Conservation (phyloP, 2,113 vertebrate species). For the Chionomys nivalis region DNA sequence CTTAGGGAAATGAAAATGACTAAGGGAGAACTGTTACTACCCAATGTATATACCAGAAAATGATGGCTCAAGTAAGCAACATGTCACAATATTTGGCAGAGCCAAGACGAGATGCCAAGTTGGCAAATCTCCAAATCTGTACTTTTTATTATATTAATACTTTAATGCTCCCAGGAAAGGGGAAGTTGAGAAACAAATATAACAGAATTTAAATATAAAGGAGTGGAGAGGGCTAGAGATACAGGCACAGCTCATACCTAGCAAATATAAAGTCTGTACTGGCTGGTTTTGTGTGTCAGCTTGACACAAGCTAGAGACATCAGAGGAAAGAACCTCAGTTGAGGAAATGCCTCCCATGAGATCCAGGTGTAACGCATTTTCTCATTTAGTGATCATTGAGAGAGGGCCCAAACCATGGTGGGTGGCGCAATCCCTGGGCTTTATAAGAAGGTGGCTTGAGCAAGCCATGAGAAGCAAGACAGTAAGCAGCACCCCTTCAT, state of each 20-base stretch:
- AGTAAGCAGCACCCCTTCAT: neutral
- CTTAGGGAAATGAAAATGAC: neutral
- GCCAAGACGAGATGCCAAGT: neutral
- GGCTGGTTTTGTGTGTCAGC: neutral
- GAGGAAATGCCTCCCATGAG: neutral
- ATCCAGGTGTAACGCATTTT: neutral
- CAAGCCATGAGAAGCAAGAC: neutral
- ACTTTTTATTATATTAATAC: conserved; percentile 5
- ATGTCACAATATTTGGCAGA: conserved; percentile 1
- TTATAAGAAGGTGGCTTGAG: neutral
- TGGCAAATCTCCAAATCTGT: neutral
- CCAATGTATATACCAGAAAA: neutral
- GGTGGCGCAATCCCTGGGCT: neutral
- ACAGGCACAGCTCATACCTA: neutral
- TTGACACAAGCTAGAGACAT: neutral
- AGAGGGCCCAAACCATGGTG: neutral
- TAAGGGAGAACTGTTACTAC: neutral
- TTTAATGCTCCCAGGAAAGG: neutral
- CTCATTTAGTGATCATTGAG: neutral
- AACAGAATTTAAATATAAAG: conserved; percentile 41
- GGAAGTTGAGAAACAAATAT: neutral
- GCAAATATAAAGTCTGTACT: neutral
- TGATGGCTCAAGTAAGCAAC: neutral
- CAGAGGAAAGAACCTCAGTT: neutral
- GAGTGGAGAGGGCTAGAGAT: neutral